phyloP scores from a whole-genome alignment of 1,140 invertebrate species.

The Tribolium madens region DNA sequence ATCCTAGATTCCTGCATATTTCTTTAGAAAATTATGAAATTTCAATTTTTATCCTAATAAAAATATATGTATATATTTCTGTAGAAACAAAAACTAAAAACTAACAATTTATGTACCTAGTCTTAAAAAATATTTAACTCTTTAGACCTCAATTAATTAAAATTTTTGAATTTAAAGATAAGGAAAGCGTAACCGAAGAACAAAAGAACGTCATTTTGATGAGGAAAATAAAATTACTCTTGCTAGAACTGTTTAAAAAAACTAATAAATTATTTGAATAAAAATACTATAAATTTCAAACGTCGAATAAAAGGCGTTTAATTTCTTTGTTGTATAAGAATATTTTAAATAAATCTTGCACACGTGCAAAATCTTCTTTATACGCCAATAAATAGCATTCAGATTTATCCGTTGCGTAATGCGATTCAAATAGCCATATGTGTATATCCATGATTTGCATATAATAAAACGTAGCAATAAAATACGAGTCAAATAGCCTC shows the following conservation, averaged over 20 bases:
- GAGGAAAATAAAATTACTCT: too few relatives aligned
- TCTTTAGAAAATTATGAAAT: too few relatives aligned
- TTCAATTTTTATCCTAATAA: too few relatives aligned
- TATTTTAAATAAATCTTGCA: slow-evolving; percentile 20
- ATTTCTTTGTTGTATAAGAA: neutral
- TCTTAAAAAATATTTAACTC: too few relatives aligned
- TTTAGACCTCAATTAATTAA: too few relatives aligned
- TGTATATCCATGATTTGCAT: neutral
- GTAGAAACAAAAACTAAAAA: too few relatives aligned
- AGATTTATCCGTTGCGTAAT: slow-evolving; percentile 7
- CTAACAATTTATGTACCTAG: too few relatives aligned
- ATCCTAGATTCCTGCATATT: too few relatives aligned
- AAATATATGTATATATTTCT: too few relatives aligned
- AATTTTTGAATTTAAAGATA: too few relatives aligned
- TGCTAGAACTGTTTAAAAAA: neutral
- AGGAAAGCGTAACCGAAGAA: too few relatives aligned
- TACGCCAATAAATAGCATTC: slow-evolving; percentile 18
- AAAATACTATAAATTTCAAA: slow-evolving; percentile 8
- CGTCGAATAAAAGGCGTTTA: neutral
- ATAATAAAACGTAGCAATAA: neutral
- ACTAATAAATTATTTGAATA: neutral
- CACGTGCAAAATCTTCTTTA: slow-evolving; percentile 8
- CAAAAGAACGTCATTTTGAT: too few relatives aligned
- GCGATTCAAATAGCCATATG: neutral
- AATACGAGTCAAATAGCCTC: neutral